phyloP scores from a whole-genome alignment of 2,888 invertebrate genomes.

The Ethmia dodecea region DNA sequence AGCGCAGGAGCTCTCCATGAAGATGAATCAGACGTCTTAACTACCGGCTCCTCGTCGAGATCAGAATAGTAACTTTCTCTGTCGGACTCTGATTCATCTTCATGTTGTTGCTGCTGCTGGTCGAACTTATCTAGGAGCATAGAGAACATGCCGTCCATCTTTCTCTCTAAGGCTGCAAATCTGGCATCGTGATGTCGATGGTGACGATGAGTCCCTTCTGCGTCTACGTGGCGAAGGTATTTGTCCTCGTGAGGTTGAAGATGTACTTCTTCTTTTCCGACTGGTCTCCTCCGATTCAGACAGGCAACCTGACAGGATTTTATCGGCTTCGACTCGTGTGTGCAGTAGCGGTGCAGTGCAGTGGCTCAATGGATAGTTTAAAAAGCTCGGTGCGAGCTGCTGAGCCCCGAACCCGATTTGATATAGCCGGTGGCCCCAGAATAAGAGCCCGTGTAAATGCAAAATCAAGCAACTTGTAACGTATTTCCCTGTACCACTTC shows the following conservation, averaged over 20 bases:
- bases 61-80: not conserved
- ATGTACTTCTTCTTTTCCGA: conserved; percentile 1
- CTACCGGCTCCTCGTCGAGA: no score
- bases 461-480: not conserved
- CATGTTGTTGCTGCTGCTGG: not conserved
- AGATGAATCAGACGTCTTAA: no score
- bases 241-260: conserved; percentile 1
- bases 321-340: conserved; percentile 12
- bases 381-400: conserved; percentile 14
- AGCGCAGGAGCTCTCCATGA: not conserved
- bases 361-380: conserved; percentile 6
- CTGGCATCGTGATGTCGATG: not conserved
- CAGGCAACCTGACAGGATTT: conserved; percentile 8
- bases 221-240: not conserved
- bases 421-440: conserved; percentile 12
- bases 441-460: conserved; percentile 13
- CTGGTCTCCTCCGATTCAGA: conserved; percentile 9
- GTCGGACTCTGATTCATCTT: not conserved
- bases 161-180: not conserved
- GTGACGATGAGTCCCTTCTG: not conserved
- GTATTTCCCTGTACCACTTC: conserved; percentile 8
- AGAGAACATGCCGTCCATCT: not conserved
- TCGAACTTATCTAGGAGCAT: not conserved
- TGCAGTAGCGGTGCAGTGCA: conserved; percentile 5
- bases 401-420: conserved; percentile 13